Evolutionary conservation across 2,113 vertebrate genomes (phyloP), one percentile per base, ranked within the genome.

Genomic region (Psittacus erithacus): DNA sequence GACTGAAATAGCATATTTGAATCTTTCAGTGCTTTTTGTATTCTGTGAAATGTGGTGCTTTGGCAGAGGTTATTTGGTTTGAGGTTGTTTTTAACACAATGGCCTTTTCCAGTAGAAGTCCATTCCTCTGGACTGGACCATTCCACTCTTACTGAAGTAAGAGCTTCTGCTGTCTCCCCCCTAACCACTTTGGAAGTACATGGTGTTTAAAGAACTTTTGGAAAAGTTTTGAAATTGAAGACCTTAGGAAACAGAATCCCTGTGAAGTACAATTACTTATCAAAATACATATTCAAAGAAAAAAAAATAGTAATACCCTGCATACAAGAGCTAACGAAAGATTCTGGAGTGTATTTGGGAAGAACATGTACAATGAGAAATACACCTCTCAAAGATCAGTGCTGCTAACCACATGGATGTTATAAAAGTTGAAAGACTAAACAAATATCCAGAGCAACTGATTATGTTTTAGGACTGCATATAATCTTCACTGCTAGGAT

Each of bases 331-430:
- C 7, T 80, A 80, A 75, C 27, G 50, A 64, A 76, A 76, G 24
- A 52, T n/a, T 69, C 55, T 65, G 24, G 2, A 52, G 2, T 1
- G 0, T 47, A 59, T 22, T 41, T 69, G n/a, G 28, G 27, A 44
- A 59, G 33, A 69, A 63, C 60, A 62, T 2, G 8, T 17, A 49
- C 29, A 41, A 6, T 46, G 13, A 65, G 15, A 67, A 67, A 46
- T 9, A 50, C 9, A 10, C 10, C 24, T 31, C 81, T 85, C 62
- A 69, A 63, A 69, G 5, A 35, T 31, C 33, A 43, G 46, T 33
- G 68, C 25, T 67, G 39, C 38, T 41, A 23, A 20, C n/a, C 2
- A 4, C 52, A 74, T 25, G 17, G 44, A 60, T 73, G 44, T 64
- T 64, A 31, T 10, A 71, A 65, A 78, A 73, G 44, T 27, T 76